Evolutionary conservation across 2,888 invertebrate species (phyloP).

Genomic region (Eutolmus rufibarbis): DNA sequence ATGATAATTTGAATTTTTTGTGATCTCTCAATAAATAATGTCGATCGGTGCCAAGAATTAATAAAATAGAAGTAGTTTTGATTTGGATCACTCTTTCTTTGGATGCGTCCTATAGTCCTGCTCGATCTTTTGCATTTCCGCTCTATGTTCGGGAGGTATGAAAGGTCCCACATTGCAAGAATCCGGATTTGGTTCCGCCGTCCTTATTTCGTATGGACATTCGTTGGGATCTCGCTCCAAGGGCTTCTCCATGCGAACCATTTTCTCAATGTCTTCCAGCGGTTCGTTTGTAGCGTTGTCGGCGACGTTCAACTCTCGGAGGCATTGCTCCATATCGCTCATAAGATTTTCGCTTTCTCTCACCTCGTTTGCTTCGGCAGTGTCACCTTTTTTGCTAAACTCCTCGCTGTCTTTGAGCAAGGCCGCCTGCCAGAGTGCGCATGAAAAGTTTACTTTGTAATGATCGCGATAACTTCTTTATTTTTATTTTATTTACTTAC

Average conservation of each 20-base stretch:
- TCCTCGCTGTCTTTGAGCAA: not conserved
- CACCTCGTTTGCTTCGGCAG: not conserved
- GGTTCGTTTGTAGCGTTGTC: not conserved
- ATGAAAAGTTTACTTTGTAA: not conserved
- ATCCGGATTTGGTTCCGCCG: not conserved
- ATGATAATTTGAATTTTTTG: not conserved
- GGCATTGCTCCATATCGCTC: conserved; percentile 12
- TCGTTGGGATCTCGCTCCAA: not conserved
- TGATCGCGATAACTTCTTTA: not conserved
- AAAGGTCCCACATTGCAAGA: conserved; percentile 11
- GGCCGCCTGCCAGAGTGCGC: not conserved
- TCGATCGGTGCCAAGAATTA: not conserved
- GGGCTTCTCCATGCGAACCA: conserved; percentile 1
- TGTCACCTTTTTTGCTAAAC: not conserved
- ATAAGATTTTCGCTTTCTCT: not conserved
- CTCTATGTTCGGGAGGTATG: not conserved
- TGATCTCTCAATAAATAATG: not conserved
- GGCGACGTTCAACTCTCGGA: not conserved
- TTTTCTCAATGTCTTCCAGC: not conserved
- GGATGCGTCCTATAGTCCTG: not conserved
- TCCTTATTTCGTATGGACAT: conserved; percentile 34
- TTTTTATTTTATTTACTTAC: not conserved
- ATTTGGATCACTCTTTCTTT: not conserved
- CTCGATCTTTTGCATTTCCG: not conserved
- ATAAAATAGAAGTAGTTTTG: not conserved